Evolutionary conservation across 2,888 invertebrate genomes (phyloP).

Genomic region (Coenonympha glycerion): DNA sequence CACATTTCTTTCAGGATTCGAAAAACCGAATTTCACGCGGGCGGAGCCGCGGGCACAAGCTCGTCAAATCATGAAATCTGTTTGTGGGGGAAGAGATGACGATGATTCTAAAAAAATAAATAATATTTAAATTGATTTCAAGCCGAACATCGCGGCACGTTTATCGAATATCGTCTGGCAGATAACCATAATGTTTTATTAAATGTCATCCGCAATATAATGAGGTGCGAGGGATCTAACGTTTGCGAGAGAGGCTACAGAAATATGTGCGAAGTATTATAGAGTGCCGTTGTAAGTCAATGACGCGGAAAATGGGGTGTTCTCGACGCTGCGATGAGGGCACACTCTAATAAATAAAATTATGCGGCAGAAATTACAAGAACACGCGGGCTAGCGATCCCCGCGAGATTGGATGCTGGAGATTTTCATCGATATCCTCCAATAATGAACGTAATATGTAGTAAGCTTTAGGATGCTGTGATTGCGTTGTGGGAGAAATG

Average conservation of each 20-base stretch:
- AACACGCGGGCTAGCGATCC: conserved; percentile 66
- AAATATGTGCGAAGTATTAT: conserved; percentile 76
- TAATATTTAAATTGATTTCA: conserved; percentile 24
- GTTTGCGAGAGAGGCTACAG: conserved; percentile 66
- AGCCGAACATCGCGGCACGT: conserved; percentile 33
- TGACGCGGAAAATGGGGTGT: conserved; percentile 75
- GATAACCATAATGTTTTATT: conserved; percentile 72
- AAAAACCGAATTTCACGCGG: too few relatives aligned
- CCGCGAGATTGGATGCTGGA: conserved; percentile 70
- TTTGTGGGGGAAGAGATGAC: too few relatives aligned
- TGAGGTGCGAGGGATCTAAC: conserved; percentile 70
- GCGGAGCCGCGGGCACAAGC: too few relatives aligned
- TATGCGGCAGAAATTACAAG: conserved; percentile 75
- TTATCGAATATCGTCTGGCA: conserved; percentile 64
- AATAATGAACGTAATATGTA: conserved; percentile 70
- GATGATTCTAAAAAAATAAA: too few relatives aligned
- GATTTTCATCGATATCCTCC: conserved; percentile 68
- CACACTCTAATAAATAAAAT: conserved; percentile 75
- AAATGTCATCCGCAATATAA: conserved; percentile 75
- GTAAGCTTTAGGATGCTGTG: conserved; percentile 47
- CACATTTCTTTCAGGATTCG: too few relatives aligned
- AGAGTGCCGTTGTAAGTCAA: conserved; percentile 76
- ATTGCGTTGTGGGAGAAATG: conserved; percentile 14
- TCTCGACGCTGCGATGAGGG: conserved; percentile 61
- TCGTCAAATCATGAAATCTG: too few relatives aligned